These are phyloP conservation scores for Cataglyphis hispanica DNA, from an alignment of 1,140 invertebrate genomes.

Conservation along the genomic window DNA sequence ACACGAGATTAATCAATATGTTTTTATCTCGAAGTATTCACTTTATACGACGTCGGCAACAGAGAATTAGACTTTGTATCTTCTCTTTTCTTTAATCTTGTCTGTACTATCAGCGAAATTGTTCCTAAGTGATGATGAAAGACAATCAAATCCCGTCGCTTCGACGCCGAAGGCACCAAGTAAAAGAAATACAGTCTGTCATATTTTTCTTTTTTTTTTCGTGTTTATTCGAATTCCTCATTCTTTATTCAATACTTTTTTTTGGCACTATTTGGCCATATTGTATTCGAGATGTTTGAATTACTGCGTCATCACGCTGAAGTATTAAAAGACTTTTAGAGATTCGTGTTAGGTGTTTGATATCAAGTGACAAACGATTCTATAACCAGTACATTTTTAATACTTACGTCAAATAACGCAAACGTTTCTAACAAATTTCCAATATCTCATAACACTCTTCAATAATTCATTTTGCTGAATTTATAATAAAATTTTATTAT, in stretches of 20 bases:
- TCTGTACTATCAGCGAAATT: conserved; percentile 36
- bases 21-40: conserved; percentile 35
- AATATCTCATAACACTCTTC: conserved; percentile 32
- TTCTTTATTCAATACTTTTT: conserved; percentile 6
- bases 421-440: conserved; percentile 11
- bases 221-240: conserved; percentile 37
- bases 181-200: conserved; percentile 67
- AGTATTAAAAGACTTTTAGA: conserved; percentile 27
- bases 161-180: conserved; percentile 72
- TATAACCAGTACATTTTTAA: not conserved
- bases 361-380: not conserved
- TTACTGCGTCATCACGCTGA: conserved; percentile 27
- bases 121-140: conserved; percentile 64
- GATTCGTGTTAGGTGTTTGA: not conserved
- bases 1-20: conserved; percentile 42
- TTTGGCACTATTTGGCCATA: conserved; percentile 73
- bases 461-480: conserved; percentile 57
- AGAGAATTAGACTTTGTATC: not conserved
- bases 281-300: conserved; percentile 51
- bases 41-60: conserved; percentile 60
- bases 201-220: conserved; percentile 17
- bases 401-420: not conserved
- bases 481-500: conserved; percentile 59
- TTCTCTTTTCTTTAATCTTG: conserved; percentile 6
- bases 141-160: conserved; percentile 68